Conservation (phyloP, 2,888 invertebrate species). For the Nomada fabriciana region DNA sequence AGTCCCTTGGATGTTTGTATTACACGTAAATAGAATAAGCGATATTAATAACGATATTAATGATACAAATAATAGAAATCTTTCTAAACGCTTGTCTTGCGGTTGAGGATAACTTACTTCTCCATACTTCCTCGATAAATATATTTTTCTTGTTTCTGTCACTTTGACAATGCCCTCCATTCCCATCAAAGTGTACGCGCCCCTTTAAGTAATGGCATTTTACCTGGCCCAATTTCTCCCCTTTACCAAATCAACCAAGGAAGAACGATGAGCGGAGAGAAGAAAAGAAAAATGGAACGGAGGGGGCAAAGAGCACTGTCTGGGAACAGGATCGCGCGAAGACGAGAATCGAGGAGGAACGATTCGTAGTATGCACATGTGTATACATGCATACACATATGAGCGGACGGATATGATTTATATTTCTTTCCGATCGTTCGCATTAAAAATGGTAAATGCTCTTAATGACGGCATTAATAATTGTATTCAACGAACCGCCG, state of each 20-base stretch:
- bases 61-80: neutral
- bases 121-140: too few species aligned
- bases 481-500: constrained; percentile 74
- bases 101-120: too few species aligned
- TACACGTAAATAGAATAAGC: neutral
- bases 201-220: neutral
- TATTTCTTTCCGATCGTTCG: constrained; percentile 72
- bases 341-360: constrained; percentile 1
- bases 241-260: neutral
- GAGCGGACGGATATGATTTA: constrained; percentile 66
- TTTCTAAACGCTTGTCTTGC: too few species aligned
- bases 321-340: constrained; percentile 38
- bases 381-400: constrained; percentile 13
- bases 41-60: neutral
- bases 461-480: constrained; percentile 77
- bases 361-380: neutral
- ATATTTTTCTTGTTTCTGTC: neutral
- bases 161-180: neutral
- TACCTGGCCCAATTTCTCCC: constrained; percentile 28
- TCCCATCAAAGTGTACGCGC: neutral
- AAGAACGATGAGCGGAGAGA: neutral
- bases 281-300: neutral
- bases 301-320: constrained; percentile 24
- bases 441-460: constrained; percentile 76
- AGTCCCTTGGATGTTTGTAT: constrained; percentile 17